These are phyloP conservation scores for Myrmecobius fasciatus DNA, from an alignment of 2,113 vertebrate genomes.

Conservation along the genomic window DNA sequence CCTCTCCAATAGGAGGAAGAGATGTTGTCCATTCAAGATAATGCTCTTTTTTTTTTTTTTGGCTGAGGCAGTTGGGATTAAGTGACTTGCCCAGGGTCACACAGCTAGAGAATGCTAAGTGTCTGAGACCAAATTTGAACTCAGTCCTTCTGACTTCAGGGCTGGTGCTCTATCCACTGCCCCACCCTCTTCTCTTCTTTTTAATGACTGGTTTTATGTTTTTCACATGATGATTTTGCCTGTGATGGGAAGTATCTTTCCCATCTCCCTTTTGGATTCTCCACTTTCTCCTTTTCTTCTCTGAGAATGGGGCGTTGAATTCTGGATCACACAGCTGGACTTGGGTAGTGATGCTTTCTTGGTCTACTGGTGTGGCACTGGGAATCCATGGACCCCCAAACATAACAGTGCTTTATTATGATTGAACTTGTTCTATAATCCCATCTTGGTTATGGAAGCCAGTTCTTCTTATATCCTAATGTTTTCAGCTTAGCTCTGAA, in stretches of 20 bases:
- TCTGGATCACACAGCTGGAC: background rate
- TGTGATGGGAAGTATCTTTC: background rate
- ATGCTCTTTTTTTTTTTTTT: too few species aligned
- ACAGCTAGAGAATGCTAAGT: too few species aligned
- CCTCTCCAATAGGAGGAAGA: background rate
- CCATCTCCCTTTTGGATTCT: background rate
- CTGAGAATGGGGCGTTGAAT: fast-evolving
- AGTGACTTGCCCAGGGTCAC: too few species aligned
- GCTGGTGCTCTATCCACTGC: too few species aligned
- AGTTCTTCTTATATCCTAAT: background rate
- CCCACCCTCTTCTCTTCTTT: too few species aligned
- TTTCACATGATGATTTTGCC: background rate
- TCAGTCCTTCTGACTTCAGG: too few species aligned
- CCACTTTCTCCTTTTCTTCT: background rate
- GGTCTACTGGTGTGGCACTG: background rate
- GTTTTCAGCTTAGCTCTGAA: background rate
- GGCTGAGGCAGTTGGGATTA: too few species aligned
- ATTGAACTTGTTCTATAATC: background rate
- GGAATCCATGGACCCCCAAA: background rate
- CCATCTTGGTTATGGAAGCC: background rate
- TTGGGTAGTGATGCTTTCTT: background rate
- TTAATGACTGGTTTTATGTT: too few species aligned
- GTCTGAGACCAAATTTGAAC: too few species aligned
- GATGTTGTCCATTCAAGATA: too few species aligned
- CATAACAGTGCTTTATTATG: fast-evolving